These are phyloP conservation scores for Triops longicaudatus DNA, from an alignment of 1,140 invertebrate species.

Conservation along the genomic window DNA sequence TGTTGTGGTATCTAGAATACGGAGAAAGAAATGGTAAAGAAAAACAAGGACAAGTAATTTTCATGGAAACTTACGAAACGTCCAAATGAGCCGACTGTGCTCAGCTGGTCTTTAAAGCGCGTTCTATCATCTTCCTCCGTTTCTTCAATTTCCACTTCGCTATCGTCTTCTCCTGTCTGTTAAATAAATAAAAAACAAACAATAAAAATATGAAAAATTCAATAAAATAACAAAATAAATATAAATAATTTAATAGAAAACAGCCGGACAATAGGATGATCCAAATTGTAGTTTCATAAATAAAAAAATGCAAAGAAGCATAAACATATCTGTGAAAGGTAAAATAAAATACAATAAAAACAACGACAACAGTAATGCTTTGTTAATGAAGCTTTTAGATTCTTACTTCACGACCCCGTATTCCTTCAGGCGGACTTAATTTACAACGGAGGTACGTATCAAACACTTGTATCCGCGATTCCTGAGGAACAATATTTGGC, in stretches of 20 bases:
- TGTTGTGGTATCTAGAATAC: constrained; percentile 43
- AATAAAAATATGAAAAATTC: no score
- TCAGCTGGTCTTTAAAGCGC: constrained; percentile 59
- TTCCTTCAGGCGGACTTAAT: constrained; percentile 70
- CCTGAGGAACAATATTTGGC: constrained; percentile 47
- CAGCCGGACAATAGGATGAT: no score
- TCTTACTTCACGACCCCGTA: constrained; percentile 45
- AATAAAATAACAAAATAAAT: no score
- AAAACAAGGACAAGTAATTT: constrained; percentile 21
- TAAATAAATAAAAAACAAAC: no score
- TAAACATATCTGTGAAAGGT: not conserved
- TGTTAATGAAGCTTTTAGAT: no score
- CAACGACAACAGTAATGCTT: not conserved
- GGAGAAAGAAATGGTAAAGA: constrained; percentile 17
- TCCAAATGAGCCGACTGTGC: constrained; percentile 51
- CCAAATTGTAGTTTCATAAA: constrained; percentile 2
- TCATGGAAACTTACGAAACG: constrained; percentile 40
- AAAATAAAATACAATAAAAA: constrained; percentile 20
- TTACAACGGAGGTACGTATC: constrained; percentile 73
- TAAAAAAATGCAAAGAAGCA: not conserved
- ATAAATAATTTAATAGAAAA: constrained; percentile 1
- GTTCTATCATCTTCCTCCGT: constrained; percentile 59
- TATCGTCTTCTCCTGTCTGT: constrained; percentile 23
- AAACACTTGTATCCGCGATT: constrained; percentile 55
- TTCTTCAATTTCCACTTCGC: constrained; percentile 54